These are phyloP conservation scores for Meloidogyne exigua DNA, from an alignment of 1,140 invertebrate genomes.

Conservation along the genomic window DNA sequence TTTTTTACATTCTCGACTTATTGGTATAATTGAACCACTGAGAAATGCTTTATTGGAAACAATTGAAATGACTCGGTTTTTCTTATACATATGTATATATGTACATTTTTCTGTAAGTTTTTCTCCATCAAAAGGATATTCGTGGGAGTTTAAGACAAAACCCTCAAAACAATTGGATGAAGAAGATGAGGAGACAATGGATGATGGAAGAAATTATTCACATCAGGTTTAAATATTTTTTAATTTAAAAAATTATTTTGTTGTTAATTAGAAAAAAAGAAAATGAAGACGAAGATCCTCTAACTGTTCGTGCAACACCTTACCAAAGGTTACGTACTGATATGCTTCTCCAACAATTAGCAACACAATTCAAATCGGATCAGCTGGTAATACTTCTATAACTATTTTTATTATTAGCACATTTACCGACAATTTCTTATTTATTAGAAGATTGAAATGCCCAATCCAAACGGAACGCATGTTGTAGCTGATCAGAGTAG, in stretches of 20 bases:
- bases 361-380: conserved; percentile 2
- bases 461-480: neutral
- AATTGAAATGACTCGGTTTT: conserved; percentile 21
- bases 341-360: conserved; percentile 25
- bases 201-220: conserved; percentile 9
- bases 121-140: conserved; percentile 31
- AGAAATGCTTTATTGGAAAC: conserved; percentile 39
- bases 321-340: conserved; percentile 24
- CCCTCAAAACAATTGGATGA: conserved; percentile 18
- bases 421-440: neutral
- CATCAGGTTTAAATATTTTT: neutral
- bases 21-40: conserved; percentile 67
- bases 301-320: conserved; percentile 32
- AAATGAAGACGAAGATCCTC: conserved; percentile 27
- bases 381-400: neutral
- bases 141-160: conserved; percentile 32
- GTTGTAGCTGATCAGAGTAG: neutral
- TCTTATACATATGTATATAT: conserved; percentile 26
- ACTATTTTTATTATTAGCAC: neutral
- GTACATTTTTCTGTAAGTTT: conserved; percentile 16
- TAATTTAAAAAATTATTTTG: neutral
- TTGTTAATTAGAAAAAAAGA: conserved; percentile 6
- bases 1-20: conserved; percentile 82
- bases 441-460: neutral
- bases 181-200: conserved; percentile 10